Evolutionary conservation across 2,888 invertebrate species (phyloP).

Genomic region (Cheilosia pagana): DNA sequence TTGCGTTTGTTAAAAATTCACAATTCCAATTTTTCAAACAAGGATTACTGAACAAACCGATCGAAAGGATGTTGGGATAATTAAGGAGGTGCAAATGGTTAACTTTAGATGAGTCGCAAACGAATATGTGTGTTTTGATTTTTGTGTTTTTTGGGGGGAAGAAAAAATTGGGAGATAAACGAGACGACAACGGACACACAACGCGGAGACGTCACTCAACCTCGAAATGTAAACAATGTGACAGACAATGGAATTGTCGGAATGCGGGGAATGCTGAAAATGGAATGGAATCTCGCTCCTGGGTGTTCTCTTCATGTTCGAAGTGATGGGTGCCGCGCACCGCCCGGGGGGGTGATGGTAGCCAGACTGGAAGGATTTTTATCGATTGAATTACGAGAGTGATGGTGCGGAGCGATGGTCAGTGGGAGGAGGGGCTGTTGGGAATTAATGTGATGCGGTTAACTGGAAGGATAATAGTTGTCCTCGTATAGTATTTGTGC

Average conservation of each 20-base stretch:
- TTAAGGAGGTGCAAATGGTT: conserved; percentile 60
- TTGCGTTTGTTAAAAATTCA: conserved; percentile 44
- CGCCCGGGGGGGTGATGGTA: conserved; percentile 4
- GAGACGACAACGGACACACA: conserved; percentile 74
- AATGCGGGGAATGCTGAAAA: conserved; percentile 74
- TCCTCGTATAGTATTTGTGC: conserved; percentile 17
- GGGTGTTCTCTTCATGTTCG: conserved; percentile 31
- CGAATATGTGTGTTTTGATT: conserved; percentile 55
- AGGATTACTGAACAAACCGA: conserved; percentile 54
- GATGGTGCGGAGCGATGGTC: conserved; percentile 16
- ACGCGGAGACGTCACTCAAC: conserved; percentile 75
- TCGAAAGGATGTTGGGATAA: conserved; percentile 56
- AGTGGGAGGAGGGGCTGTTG: conserved; percentile 36
- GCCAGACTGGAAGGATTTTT: conserved; percentile 70
- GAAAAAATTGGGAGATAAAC: conserved; percentile 75
- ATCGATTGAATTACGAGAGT: conserved; percentile 67
- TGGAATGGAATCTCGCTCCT: conserved; percentile 74
- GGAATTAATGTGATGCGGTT: conserved; percentile 75
- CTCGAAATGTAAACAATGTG: conserved; percentile 75
- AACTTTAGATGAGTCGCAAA: conserved; percentile 55
- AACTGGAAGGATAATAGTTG: conserved; percentile 70
- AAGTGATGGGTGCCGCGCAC: background rate
- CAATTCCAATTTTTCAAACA: conserved; percentile 47
- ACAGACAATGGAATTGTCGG: conserved; percentile 75
- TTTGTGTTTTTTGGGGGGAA: conserved; percentile 65